phyloP scores from a whole-genome alignment of 2,888 invertebrate species.

The Bibio marci region DNA sequence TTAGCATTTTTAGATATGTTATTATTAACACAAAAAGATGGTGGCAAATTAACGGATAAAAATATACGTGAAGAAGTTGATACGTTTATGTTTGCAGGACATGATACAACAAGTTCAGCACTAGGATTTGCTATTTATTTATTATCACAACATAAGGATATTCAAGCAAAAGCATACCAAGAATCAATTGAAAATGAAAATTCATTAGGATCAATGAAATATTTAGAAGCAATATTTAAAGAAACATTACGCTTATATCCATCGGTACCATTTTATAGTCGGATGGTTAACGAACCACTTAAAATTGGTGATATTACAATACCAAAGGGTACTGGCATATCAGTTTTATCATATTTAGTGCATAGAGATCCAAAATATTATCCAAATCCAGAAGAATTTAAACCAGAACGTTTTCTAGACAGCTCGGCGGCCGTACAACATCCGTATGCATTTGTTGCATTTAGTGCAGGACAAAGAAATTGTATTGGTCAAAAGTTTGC shows the following conservation, averaged over 20 bases:
- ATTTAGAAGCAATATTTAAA: slow-evolving; percentile 39
- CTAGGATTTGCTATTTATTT: slow-evolving; percentile 34
- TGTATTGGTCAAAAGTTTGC: slow-evolving; percentile 16
- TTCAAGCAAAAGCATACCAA: slow-evolving; percentile 29
- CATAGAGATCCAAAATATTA: slow-evolving; percentile 31
- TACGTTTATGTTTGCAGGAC: slow-evolving; percentile 41
- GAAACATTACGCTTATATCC: slow-evolving; percentile 38
- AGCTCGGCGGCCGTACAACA: slow-evolving; percentile 17
- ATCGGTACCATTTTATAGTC: slow-evolving; percentile 32
- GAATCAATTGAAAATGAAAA: slow-evolving; percentile 27
- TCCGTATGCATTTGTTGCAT: slow-evolving; percentile 24
- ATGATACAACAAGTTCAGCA: slow-evolving; percentile 36
- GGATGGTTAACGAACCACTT: slow-evolving; percentile 29
- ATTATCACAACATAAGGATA: slow-evolving; percentile 31
- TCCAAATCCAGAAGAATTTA: slow-evolving; percentile 29
- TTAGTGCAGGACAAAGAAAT: slow-evolving; percentile 23
- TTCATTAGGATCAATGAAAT: slow-evolving; percentile 27
- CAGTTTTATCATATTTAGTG: slow-evolving; percentile 27
- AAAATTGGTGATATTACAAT: slow-evolving; percentile 24
- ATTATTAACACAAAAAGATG: slow-evolving; percentile 30
- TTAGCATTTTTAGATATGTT: slow-evolving; percentile 33
- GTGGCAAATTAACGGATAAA: slow-evolving; percentile 26
- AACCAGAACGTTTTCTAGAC: slow-evolving; percentile 23
- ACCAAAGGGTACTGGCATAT: slow-evolving; percentile 27
- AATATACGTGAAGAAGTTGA: slow-evolving; percentile 38